Base-by-base conservation (phyloP, 2,797 vertebrate genomes). In the Percopsis omiscomaycus region DNA sequence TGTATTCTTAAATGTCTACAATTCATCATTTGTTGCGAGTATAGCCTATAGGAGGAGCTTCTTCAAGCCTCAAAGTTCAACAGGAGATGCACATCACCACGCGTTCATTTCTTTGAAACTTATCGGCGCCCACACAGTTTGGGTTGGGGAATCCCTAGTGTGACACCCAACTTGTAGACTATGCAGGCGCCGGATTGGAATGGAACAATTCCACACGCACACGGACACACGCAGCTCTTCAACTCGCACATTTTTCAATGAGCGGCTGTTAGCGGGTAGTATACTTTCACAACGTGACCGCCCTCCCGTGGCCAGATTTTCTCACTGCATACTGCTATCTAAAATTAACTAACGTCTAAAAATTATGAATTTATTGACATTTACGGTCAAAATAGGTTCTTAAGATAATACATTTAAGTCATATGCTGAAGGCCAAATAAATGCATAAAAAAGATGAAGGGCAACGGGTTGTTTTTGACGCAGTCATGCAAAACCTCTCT, bases 401-500 rank as follows among this genome's bases (percentile, higher is more conserved):
- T 30, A 29, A 52, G 13, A 64, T 6, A 60, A 30, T 50, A 16
- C 13, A 28, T 9, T 9, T 16, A 60, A 48, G 3, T 2, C 1
- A 3, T 15, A 14, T 54, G 16, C 3, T 61, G 11, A 65, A 37
- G 28, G 4, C 29, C 0, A 3, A 37, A 57, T 16, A 68, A 45
- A 22, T 22, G 22, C 22, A 22, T 22, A 22, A 66, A 57, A 6
- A 49, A 37, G 0, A 3, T 28, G 28, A 46, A 66, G 12, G 48
- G 14, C 15, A 6, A 49, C 53, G 57, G 52, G 9, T 28, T 77
- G 85, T 84, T 84, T 85, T 78, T 83, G 61, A 71, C 81, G 66
- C 64, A 71, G 90, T 83, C 84, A 94, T 59, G 93, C 93, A 89
- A 93, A 93, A 86, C 51, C 91, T 90, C 84, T 67, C 88, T 88